phyloP scores from a whole-genome alignment of 2,797 vertebrate genomes.

The Cygnus olor region DNA sequence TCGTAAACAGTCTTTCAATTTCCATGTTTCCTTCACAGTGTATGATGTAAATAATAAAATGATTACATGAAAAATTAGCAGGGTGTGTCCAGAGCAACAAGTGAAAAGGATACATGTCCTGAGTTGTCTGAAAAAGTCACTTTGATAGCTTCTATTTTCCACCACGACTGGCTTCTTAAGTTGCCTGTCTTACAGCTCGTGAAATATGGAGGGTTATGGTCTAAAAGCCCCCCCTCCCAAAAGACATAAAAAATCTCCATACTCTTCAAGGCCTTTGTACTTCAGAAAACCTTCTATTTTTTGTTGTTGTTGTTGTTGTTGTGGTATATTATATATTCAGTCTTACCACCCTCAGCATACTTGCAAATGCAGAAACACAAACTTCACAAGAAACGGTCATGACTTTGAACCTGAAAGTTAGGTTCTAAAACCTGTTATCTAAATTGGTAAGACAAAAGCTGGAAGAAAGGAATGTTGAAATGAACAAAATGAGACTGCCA shows the following conservation, averaged over 20 bases:
- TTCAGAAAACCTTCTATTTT: not conserved
- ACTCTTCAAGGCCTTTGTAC: not conserved
- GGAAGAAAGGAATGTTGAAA: not conserved
- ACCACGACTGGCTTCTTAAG: not conserved
- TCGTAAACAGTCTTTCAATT: not conserved
- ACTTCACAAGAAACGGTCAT: not conserved
- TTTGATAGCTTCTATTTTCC: not conserved
- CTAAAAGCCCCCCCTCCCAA: not conserved
- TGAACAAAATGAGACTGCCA: not conserved
- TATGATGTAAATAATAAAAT: conserved; percentile 31
- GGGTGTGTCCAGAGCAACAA: not conserved
- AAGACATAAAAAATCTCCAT: not conserved
- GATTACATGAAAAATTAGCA: not conserved
- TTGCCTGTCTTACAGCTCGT: not conserved
- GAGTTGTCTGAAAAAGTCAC: not conserved
- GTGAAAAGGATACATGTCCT: not conserved
- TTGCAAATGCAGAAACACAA: not conserved
- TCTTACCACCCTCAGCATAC: not conserved
- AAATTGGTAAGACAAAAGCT: not conserved
- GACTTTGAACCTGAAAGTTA: not conserved
- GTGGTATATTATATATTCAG: not conserved
- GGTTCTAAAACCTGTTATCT: not conserved
- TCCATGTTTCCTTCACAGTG: not conserved
- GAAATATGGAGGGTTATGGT: not conserved
- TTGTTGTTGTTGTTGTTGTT: not conserved